These are phyloP conservation scores for Palaemon carinicauda DNA, from an alignment of 1,140 invertebrate genomes.

Conservation along the genomic window DNA sequence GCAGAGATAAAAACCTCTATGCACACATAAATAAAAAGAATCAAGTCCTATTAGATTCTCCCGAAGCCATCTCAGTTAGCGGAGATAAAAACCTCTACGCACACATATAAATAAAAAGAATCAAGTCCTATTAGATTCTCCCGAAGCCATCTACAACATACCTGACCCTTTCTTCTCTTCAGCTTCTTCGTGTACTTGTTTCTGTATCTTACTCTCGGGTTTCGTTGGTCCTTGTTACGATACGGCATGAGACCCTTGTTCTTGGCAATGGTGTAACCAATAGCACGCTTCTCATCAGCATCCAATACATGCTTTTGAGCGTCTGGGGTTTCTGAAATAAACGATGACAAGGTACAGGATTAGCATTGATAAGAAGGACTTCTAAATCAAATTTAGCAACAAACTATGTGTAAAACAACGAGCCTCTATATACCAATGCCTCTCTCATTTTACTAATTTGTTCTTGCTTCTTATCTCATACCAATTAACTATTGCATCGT, in stretches of 20 bases:
- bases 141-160: slow-evolving; percentile 64
- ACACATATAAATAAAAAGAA: not conserved
- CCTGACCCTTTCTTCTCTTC: slow-evolving; percentile 87
- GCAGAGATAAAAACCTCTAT: too few species aligned
- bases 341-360: too few species aligned
- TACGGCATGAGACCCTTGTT: slow-evolving; percentile 92
- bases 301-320: not conserved
- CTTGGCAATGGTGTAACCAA: slow-evolving; percentile 92
- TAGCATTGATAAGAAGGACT: too few species aligned
- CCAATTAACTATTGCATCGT: too few species aligned
- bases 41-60: not conserved
- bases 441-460: too few species aligned
- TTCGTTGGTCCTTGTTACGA: slow-evolving; percentile 88
- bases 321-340: not conserved
- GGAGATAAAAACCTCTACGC: too few species aligned
- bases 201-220: slow-evolving; percentile 92
- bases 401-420: too few species aligned
- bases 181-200: slow-evolving; percentile 90
- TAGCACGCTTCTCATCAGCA: slow-evolving; percentile 75
- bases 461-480: too few species aligned
- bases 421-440: too few species aligned
- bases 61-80: too few species aligned
- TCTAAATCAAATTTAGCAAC: too few species aligned
- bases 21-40: not conserved
- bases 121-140: not conserved